Percentiles rank a stretch among this genome's conserved stretches.
Conservation (phyloP, 2,113 vertebrate genomes). For the Macaca mulatta region DNA sequence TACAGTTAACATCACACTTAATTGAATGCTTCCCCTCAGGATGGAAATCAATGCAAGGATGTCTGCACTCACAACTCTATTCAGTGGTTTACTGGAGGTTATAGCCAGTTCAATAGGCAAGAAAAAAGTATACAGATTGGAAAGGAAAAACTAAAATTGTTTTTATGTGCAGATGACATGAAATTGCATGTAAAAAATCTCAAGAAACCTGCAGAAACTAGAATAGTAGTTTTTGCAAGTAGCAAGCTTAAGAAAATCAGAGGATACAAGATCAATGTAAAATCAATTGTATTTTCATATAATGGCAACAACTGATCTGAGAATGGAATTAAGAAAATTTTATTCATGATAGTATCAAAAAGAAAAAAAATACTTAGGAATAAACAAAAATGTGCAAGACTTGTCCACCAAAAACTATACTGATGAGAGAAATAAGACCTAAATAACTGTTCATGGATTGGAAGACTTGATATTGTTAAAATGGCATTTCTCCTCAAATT, state of each 20-base stretch:
- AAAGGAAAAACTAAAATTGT: background rate
- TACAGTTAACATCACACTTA: background rate
- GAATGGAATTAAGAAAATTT: conserved; percentile 16
- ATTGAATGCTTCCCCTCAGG: background rate
- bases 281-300: background rate
- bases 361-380: background rate
- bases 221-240: background rate
- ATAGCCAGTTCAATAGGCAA: background rate
- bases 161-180: background rate
- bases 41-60: background rate
- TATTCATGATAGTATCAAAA: background rate
- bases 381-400: background rate
- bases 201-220: background rate
- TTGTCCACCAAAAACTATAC: background rate
- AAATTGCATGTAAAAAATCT: background rate
- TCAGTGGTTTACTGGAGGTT: background rate
- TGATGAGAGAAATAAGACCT: background rate
- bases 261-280: background rate
- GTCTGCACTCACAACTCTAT: background rate
- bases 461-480: background rate
- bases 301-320: background rate
- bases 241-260: conserved; percentile 9
- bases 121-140: background rate
- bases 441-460: background rate
- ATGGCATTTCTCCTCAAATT: background rate